Evolutionary conservation across 1,140 invertebrate species (phyloP), one percentile per base, ranked within the genome.

Genomic region (Nixonia krombeini): DNA sequence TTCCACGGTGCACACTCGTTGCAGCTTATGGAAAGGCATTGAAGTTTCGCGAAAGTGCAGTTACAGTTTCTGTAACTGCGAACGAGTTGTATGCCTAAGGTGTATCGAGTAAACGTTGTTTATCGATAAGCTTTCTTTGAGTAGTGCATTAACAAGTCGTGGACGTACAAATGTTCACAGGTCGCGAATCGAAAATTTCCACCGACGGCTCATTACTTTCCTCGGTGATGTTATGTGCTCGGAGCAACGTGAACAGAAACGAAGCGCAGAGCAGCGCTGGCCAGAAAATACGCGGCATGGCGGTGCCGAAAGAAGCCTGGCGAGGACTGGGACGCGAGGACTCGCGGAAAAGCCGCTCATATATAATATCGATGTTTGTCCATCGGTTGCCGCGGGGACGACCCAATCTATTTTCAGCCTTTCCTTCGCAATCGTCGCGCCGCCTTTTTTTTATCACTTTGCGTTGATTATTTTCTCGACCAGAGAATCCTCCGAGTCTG

Each of bases 301-400:
- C 16, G 29, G 53, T 50, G 52, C 51, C 41, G 18, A 53, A 55
- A 25, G 50, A 53, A 49, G 41, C 62, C 57, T 59, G 40, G 42
- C 55, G 50, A 49, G 49, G 53, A 67, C 64, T 67, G 44, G 55
- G 53, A n/a, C 37, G 25, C 28, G 37, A 59, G 57, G 64, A 61
- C n/a, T n/a, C n/a, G n/a, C n/a, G n/a, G n/a, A n/a, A n/a, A n/a
- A n/a, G n/a, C n/a, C 51, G 45, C 53, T 46, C 42, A 57, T 38
- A 33, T 33, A 12, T 51, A 51, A 40, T 67, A 74, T 76, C 75
- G 62, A 66, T 85, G 83, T 85, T 85, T 84, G 83, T 35, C 69
- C 71, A 73, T 71, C 51, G 69, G 83, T 85, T 83, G 81, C 80
- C 80, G 71, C 76, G 82, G 83, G 72, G 81, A 85, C 74, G 80